phyloP scores from a whole-genome alignment of 2,113 vertebrate species.

The Mionectes macconnelli region DNA sequence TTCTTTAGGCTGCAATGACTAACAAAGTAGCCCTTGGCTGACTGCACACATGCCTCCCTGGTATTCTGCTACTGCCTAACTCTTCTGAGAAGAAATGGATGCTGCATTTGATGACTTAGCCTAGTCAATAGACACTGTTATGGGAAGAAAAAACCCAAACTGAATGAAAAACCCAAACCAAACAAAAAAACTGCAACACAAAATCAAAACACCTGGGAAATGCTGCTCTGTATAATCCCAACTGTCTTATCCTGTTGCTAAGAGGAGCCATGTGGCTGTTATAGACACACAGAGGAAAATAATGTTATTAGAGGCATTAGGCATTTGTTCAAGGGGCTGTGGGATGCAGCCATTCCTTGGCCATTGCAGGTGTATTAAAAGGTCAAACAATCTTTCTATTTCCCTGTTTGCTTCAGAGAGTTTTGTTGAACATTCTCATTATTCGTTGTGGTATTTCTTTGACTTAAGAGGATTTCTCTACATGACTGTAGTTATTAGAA shows the following conservation, averaged over 20 bases:
- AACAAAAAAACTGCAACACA: too few species aligned
- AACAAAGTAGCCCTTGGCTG: background rate
- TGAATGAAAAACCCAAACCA: background rate
- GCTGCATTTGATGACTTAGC: background rate
- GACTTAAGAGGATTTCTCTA: slow-evolving; percentile 57
- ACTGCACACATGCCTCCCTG: fast-evolving
- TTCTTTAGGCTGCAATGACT: background rate
- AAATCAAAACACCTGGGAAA: background rate
- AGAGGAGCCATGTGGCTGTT: background rate
- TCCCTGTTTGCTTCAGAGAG: slow-evolving; percentile 22
- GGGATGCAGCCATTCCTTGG: slow-evolving; percentile 28
- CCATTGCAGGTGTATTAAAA: slow-evolving; percentile 58
- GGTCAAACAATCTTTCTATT: slow-evolving; percentile 60
- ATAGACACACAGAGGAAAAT: background rate
- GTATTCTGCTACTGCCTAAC: background rate
- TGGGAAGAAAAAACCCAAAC: background rate
- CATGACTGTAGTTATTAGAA: slow-evolving; percentile 35
- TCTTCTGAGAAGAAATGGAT: background rate
- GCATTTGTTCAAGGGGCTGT: slow-evolving; percentile 38
- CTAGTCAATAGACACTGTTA: background rate
- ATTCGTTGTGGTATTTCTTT: slow-evolving; percentile 17
- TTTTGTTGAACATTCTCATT: slow-evolving; percentile 42
- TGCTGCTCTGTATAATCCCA: background rate
- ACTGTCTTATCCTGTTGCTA: background rate
- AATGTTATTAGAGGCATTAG: background rate